Conservation (phyloP, 2,888 invertebrate genomes). For the Omphaloscelis lunosa region DNA sequence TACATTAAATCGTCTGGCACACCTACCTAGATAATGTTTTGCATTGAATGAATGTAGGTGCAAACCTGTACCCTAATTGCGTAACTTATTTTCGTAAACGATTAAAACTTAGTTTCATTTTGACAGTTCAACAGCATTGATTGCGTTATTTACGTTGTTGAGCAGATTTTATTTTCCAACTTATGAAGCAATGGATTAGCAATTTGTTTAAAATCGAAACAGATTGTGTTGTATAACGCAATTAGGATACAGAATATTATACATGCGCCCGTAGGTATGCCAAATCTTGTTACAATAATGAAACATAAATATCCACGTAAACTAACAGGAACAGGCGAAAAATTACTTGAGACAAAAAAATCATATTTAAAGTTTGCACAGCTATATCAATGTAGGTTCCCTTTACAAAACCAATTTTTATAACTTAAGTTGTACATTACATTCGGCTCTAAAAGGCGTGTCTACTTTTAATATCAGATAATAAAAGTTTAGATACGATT, state of each 20-base stretch:
- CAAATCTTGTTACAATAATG: slow-evolving; percentile 12
- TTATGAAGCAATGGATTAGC: too few species aligned
- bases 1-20: slow-evolving; percentile 6
- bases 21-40: slow-evolving; percentile 27
- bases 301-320: neutral
- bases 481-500: slow-evolving; percentile 1
- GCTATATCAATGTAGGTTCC: neutral
- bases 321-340: neutral
- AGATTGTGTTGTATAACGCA: too few species aligned
- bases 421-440: neutral
- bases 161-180: too few species aligned
- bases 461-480: neutral
- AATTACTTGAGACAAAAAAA: slow-evolving; percentile 2
- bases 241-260: too few species aligned
- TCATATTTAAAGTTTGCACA: neutral
- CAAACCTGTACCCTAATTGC: slow-evolving; percentile 15
- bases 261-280: slow-evolving; percentile 14
- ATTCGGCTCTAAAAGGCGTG: neutral
- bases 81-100: too few species aligned
- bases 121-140: too few species aligned
- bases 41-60: slow-evolving; percentile 38
- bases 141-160: too few species aligned
- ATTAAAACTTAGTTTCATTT: too few species aligned
- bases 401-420: neutral
- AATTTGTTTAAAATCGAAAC: too few species aligned